phyloP scores from a whole-genome alignment of 1,140 invertebrate species.

The Brachionus paranguensis region DNA sequence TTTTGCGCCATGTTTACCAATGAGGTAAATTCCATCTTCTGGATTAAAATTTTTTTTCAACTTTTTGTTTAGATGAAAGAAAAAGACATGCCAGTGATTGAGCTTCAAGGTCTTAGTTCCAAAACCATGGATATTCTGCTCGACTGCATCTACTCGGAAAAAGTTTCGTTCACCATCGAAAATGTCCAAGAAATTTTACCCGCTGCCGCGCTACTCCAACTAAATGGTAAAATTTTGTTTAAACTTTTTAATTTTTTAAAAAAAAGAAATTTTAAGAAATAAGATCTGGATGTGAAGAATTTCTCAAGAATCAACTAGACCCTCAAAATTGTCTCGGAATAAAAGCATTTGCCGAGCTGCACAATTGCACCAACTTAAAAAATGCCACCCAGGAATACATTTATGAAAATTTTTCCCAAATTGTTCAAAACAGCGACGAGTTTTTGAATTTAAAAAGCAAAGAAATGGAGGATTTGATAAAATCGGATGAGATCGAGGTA shows the following conservation, averaged over 20 bases:
- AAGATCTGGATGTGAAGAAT: constrained; percentile 47
- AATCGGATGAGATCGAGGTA: constrained; percentile 52
- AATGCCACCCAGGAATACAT: constrained; percentile 95
- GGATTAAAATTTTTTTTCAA: background rate
- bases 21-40: constrained; percentile 38
- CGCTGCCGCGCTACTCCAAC: constrained; percentile 51
- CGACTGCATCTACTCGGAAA: constrained; percentile 85
- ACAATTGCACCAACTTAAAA: constrained; percentile 87
- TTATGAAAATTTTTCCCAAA: constrained; percentile 90
- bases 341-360: constrained; percentile 92
- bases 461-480: constrained; percentile 48
- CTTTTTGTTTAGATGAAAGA: constrained; percentile 49
- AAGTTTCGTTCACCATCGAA: constrained; percentile 62
- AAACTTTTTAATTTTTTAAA: background rate
- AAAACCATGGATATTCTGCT: constrained; percentile 71
- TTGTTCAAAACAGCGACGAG: constrained; percentile 91
- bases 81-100: constrained; percentile 63
- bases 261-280: constrained; percentile 42
- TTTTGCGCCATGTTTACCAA: constrained; percentile 44
- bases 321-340: constrained; percentile 96
- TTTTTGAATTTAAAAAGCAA: constrained; percentile 47
- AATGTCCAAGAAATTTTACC: constrained; percentile 82
- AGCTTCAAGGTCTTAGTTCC: constrained; percentile 71
- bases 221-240: constrained; percentile 45
- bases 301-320: constrained; percentile 63